phyloP scores from a whole-genome alignment of 2,797 vertebrate genomes.

The Tokudaia tokunoshimensis region DNA sequence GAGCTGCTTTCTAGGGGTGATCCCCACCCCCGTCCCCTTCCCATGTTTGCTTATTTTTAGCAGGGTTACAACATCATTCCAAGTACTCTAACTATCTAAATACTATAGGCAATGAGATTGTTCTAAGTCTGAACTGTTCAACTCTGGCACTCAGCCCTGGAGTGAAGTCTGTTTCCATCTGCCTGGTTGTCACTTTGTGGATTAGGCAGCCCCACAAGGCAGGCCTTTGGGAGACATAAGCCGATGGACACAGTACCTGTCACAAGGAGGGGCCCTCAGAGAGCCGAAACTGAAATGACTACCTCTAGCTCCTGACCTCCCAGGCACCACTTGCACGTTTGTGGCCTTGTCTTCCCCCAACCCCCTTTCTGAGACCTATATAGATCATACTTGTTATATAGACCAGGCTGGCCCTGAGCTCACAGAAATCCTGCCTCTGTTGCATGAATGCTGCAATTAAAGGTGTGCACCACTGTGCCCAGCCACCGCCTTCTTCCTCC shows the following conservation, averaged over 20 bases:
- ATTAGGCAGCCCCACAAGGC: background rate
- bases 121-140: background rate
- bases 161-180: conserved; percentile 30
- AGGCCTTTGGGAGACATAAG: background rate
- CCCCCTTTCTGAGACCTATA: background rate
- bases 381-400: background rate
- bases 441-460: background rate
- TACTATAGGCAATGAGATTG: background rate
- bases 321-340: conserved; percentile 1
- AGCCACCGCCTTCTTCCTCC: background rate
- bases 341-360: background rate
- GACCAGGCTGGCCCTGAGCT: background rate
- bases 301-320: background rate
- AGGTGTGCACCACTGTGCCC: background rate
- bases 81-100: background rate
- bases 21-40: background rate
- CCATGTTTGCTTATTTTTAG: background rate
- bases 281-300: background rate
- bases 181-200: background rate
- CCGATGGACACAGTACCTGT: conserved; percentile 8
- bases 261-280: background rate
- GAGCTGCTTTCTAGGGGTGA: background rate
- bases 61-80: background rate
- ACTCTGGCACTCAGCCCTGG: background rate
- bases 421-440: background rate